A percentile compares a stretch with the other conserved stretches of the same genome.
Evolutionary conservation across 2,113 vertebrate genomes (phyloP).

Genomic region (Eublepharis macularius): DNA sequence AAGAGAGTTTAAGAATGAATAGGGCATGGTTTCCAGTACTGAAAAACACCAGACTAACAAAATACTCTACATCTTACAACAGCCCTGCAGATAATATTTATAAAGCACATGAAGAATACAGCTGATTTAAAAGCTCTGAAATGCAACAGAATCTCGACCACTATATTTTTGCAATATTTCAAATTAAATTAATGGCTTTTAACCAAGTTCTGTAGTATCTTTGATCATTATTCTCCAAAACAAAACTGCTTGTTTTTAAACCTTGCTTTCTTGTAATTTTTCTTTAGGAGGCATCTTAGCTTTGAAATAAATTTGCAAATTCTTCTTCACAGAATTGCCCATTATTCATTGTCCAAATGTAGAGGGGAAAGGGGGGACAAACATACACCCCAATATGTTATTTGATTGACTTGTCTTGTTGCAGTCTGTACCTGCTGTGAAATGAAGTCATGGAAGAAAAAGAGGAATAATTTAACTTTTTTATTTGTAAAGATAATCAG

Average conservation of each 20-base stretch:
- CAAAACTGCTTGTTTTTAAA: neutral
- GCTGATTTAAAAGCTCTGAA: constrained; percentile 3
- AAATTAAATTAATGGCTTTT: constrained; percentile 17
- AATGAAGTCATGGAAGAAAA: constrained; percentile 69
- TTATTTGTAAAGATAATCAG: constrained; percentile 99
- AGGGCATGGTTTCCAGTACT: too few species aligned
- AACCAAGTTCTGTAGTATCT: constrained; percentile 15
- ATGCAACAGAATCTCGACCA: neutral
- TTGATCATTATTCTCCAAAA: constrained; percentile 18
- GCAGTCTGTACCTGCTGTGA: constrained; percentile 74
- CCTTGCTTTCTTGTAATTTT: constrained; percentile 34
- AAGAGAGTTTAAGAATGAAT: too few species aligned
- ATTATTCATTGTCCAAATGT: constrained; percentile 60
- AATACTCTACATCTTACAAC: too few species aligned
- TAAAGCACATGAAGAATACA: neutral
- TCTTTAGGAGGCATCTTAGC: constrained; percentile 27
- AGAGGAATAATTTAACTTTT: constrained; percentile 99
- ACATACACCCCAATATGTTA: constrained; percentile 28
- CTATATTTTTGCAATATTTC: constrained; percentile 1
- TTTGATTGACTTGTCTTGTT: constrained; percentile 78
- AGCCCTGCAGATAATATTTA: too few species aligned
- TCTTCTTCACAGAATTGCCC: constrained; percentile 58
- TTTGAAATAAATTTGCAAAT: constrained; percentile 66
- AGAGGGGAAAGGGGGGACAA: neutral
- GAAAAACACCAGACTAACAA: too few species aligned